phyloP scores from a whole-genome alignment of 2,888 invertebrate species.

The Isoperla grammatica region DNA sequence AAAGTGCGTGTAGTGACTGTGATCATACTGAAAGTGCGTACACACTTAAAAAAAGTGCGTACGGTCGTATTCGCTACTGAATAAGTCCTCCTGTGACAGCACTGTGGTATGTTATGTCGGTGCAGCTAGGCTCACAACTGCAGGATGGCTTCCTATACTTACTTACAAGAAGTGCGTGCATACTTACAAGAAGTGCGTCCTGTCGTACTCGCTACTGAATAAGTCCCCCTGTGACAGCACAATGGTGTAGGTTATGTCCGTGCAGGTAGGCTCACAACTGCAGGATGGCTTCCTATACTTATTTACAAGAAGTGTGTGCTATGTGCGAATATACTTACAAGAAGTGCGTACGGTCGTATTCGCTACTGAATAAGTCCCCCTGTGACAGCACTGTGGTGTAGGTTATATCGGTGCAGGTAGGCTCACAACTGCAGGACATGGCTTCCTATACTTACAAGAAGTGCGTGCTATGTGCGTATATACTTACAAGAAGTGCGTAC shows the following conservation, averaged over 20 bases:
- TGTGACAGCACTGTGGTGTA: constrained; percentile 25
- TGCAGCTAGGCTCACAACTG: constrained; percentile 27
- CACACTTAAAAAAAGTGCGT: constrained; percentile 30
- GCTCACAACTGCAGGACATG: constrained; percentile 27
- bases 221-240: constrained; percentile 26
- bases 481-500: constrained; percentile 30
- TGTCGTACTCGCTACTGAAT: constrained; percentile 30
- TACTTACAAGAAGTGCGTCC: constrained; percentile 30
- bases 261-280: constrained; percentile 27
- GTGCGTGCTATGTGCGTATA: too few relatives aligned
- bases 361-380: constrained; percentile 29
- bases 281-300: too few relatives aligned
- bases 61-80: constrained; percentile 29
- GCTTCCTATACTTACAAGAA: too few relatives aligned
- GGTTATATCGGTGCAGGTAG: constrained; percentile 26
- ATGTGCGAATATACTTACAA: too few relatives aligned
- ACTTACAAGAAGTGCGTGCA: too few relatives aligned
- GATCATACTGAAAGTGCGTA: too few relatives aligned
- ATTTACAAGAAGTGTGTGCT: too few relatives aligned
- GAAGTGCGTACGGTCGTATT: constrained; percentile 29
- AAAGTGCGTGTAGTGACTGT: too few relatives aligned
- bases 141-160: too few relatives aligned
- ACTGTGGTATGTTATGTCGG: constrained; percentile 26
- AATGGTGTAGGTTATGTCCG: constrained; percentile 24
- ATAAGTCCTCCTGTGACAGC: constrained; percentile 25